phyloP scores from a whole-genome alignment of 2,888 invertebrate genomes.

The Tupiocoris notatus region DNA sequence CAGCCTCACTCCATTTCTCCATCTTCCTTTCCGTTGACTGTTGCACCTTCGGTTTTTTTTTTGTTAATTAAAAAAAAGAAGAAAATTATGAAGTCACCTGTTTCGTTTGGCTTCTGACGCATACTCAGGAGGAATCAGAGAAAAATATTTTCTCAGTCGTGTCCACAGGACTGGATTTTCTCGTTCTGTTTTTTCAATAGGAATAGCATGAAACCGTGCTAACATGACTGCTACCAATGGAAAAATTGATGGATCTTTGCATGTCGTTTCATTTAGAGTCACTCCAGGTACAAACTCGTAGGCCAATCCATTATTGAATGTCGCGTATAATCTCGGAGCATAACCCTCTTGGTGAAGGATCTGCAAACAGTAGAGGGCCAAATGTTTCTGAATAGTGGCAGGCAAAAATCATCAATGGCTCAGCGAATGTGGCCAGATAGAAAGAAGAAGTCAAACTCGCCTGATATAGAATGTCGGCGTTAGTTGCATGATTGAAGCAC shows the following conservation, averaged over 20 bases:
- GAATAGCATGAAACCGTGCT: slow-evolving; percentile 77
- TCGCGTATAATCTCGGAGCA: slow-evolving; percentile 83
- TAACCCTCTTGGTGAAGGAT: slow-evolving; percentile 70
- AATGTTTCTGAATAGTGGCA: too few species aligned
- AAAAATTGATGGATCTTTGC: slow-evolving; percentile 66
- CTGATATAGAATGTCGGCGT: too few species aligned
- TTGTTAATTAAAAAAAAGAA: too few species aligned
- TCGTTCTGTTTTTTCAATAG: slow-evolving; percentile 53
- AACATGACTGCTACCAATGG: slow-evolving; percentile 74
- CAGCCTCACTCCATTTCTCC: too few species aligned
- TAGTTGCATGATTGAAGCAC: too few species aligned
- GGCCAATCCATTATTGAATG: slow-evolving; percentile 89
- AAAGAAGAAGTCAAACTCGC: too few species aligned
- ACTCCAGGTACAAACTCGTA: slow-evolving; percentile 85
- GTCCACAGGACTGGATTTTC: slow-evolving; percentile 68
- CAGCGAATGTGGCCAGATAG: too few species aligned
- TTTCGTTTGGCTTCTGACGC: not conserved
- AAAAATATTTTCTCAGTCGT: slow-evolving; percentile 71
- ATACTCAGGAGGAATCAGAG: slow-evolving; percentile 71
- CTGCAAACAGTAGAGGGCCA: too few species aligned
- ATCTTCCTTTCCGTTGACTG: too few species aligned
- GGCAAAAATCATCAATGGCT: too few species aligned
- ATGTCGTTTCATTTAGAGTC: slow-evolving; percentile 67
- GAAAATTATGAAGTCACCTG: not conserved
- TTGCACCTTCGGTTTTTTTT: too few species aligned